Evolutionary conservation across 2,888 invertebrate genomes (phyloP).

Genomic region (Atrina japonica): DNA sequence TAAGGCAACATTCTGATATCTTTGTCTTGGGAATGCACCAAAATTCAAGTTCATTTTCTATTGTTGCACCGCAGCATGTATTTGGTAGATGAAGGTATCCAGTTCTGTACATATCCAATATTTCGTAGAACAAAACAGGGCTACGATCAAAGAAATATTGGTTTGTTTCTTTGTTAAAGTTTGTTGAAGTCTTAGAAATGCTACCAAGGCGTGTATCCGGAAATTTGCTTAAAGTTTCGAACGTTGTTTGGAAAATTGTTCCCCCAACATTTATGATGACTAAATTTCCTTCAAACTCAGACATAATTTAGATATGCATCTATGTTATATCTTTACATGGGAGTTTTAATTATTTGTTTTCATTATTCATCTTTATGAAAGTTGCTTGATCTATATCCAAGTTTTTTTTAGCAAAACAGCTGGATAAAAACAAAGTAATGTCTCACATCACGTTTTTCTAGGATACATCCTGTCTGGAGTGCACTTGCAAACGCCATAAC

Average conservation of each 20-base stretch:
- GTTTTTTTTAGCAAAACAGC: too few species aligned
- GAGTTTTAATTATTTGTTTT: too few species aligned
- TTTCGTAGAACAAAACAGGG: slow-evolving; percentile 63
- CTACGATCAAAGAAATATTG: slow-evolving; percentile 70
- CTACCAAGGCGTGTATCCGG: slow-evolving; percentile 49
- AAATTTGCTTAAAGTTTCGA: slow-evolving; percentile 40
- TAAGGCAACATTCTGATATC: slow-evolving; percentile 34
- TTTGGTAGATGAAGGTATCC: slow-evolving; percentile 59
- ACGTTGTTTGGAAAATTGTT: slow-evolving; percentile 48
- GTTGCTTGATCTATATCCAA: too few species aligned
- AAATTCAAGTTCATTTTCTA: slow-evolving; percentile 62
- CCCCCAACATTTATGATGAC: slow-evolving; percentile 55
- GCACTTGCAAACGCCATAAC: too few species aligned
- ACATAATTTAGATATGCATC: too few species aligned
- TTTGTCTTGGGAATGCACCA: slow-evolving; percentile 61
- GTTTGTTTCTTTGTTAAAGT: slow-evolving; percentile 48
- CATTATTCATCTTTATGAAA: too few species aligned
- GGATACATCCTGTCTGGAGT: too few species aligned
- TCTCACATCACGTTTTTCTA: too few species aligned
- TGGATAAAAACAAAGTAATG: not conserved
- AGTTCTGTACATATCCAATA: slow-evolving; percentile 67
- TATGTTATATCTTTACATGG: too few species aligned
- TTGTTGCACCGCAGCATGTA: slow-evolving; percentile 48
- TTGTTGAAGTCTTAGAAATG: slow-evolving; percentile 36
- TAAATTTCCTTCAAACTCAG: not conserved